These are phyloP conservation scores for Apis laboriosa DNA, from an alignment of 1,140 invertebrate species.

Conservation along the genomic window DNA sequence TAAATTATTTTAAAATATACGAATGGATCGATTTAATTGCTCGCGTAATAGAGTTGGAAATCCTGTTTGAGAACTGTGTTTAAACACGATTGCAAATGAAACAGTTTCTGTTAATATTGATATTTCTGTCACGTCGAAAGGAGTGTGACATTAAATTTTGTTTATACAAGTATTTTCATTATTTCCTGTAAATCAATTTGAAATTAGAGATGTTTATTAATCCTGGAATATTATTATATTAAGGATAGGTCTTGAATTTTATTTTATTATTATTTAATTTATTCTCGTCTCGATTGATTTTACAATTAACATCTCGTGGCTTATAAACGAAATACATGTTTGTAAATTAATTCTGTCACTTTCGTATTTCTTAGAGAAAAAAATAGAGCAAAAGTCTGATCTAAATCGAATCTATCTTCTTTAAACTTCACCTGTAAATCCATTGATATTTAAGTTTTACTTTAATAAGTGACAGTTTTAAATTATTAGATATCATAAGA, in stretches of 20 bases:
- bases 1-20: not conserved
- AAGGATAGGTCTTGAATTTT: no score
- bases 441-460: not conserved
- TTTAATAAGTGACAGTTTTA: not conserved
- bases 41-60: not conserved
- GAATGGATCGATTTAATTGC: conserved; percentile 1
- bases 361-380: not conserved
- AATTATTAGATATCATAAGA: not conserved
- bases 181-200: not conserved
- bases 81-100: not conserved
- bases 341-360: not conserved
- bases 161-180: not conserved
- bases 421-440: not conserved
- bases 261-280: no score
- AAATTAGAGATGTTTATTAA: not conserved
- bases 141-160: not conserved
- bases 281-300: not conserved
- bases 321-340: not conserved
- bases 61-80: not conserved
- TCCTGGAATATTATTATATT: no score
- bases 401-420: not conserved
- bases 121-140: not conserved
- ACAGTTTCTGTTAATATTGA: not conserved
- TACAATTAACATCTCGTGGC: not conserved
- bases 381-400: not conserved